These are phyloP conservation scores for Onychomys leucogaster DNA, from an alignment of 2,797 vertebrate species.

Conservation along the genomic window DNA sequence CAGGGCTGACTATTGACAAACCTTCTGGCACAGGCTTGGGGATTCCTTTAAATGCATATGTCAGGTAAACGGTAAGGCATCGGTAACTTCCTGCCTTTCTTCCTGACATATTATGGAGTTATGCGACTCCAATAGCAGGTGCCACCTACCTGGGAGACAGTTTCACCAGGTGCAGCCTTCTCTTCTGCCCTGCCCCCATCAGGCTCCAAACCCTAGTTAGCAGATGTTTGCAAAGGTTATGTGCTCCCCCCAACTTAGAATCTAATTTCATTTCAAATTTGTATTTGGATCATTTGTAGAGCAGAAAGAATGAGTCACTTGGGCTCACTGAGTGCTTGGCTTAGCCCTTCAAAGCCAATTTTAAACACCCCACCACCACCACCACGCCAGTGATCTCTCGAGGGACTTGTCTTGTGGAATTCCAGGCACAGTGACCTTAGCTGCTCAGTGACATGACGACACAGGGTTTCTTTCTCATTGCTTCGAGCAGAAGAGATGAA, in stretches of 20 bases:
- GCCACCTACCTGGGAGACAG: neutral
- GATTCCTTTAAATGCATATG: neutral
- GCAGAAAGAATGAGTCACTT: constrained; percentile 52
- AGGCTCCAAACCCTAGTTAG: neutral
- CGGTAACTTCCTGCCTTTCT: neutral
- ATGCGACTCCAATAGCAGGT: constrained; percentile 1
- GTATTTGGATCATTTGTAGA: constrained; percentile 57
- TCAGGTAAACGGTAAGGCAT: neutral
- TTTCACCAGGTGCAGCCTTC: neutral
- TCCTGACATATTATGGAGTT: constrained; percentile 17
- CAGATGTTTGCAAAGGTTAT: constrained; percentile 53
- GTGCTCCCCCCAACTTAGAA: neutral
- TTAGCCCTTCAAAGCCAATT: constrained; percentile 17
- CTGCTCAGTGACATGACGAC: neutral
- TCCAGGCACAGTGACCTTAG: neutral
- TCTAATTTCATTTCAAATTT: constrained; percentile 44
- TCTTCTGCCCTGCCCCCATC: neutral
- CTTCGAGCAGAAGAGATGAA: neutral
- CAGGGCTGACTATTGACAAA: neutral
- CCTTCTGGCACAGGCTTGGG: neutral
- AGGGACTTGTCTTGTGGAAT: neutral
- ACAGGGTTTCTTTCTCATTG: neutral
- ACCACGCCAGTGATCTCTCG: neutral
- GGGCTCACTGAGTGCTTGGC: neutral
- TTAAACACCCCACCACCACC: neutral